A percentile compares a stretch with the other conserved stretches of the same genome.
Evolutionary conservation across 2,888 invertebrate species (phyloP).

Genomic region (Halocaridina rubra): DNA sequence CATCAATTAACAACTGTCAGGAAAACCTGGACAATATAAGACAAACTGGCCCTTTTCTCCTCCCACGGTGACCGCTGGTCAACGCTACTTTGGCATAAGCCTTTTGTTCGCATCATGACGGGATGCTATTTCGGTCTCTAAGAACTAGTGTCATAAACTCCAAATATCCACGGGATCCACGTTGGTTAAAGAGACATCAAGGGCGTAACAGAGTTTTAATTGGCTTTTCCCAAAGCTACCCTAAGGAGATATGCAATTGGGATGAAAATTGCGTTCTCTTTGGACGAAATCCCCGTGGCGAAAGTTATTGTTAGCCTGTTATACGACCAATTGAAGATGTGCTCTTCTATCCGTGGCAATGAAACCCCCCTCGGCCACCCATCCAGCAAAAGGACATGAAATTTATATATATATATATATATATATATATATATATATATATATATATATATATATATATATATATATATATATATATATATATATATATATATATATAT

Average conservation of each 20-base stretch:
- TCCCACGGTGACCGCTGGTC: constrained; percentile 34
- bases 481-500: background rate
- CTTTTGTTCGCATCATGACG: too few relatives aligned
- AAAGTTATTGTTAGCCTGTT: constrained; percentile 43
- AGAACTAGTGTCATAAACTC: too few relatives aligned
- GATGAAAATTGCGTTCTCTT: too few relatives aligned
- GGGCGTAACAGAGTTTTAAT: too few relatives aligned
- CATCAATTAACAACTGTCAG: constrained; percentile 48
- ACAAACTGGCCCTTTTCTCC: constrained; percentile 38
- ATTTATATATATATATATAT: background rate
- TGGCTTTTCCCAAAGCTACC: too few relatives aligned
- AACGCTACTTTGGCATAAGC: too few relatives aligned
- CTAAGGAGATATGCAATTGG: too few relatives aligned
- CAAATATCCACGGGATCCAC: too few relatives aligned
- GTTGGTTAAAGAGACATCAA: too few relatives aligned
- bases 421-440: background rate
- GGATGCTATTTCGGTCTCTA: too few relatives aligned
- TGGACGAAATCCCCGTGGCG: background rate
- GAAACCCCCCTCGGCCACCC: background rate
- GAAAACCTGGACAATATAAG: constrained; percentile 43
- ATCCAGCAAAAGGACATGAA: background rate
- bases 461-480: constrained; percentile 9
- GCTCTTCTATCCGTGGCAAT: background rate
- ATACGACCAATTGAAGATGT: constrained; percentile 44
- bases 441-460: constrained; percentile 2